phyloP scores from a whole-genome alignment of 1,140 invertebrate species.

The Heliothis subflexa region DNA sequence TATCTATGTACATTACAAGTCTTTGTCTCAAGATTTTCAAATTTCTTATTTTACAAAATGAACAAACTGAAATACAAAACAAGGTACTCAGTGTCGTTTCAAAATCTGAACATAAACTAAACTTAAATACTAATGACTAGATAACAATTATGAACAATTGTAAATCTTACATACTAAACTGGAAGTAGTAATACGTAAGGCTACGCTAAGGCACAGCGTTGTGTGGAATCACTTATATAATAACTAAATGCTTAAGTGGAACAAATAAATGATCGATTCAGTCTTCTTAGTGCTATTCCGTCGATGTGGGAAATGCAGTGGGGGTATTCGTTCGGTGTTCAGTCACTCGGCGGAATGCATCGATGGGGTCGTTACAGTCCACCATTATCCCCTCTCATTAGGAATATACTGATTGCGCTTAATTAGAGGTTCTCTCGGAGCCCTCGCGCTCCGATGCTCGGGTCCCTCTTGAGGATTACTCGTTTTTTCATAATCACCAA shows the following conservation, averaged over 20 bases:
- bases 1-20: constrained; percentile 77
- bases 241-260: constrained; percentile 80
- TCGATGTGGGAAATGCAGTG: constrained; percentile 76
- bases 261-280: constrained; percentile 76
- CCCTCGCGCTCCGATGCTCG: constrained; percentile 75
- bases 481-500: constrained; percentile 82
- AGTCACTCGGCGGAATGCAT: constrained; percentile 79
- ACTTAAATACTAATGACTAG: constrained; percentile 81
- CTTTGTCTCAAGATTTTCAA: constrained; percentile 76
- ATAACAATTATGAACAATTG: constrained; percentile 76
- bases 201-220: constrained; percentile 81
- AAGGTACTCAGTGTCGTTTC: constrained; percentile 47
- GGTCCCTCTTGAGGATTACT: constrained; percentile 77
- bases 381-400: constrained; percentile 85
- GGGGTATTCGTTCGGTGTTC: constrained; percentile 72
- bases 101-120: constrained; percentile 60
- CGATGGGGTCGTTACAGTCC: constrained; percentile 82
- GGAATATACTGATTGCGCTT: constrained; percentile 86
- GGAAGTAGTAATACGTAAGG: constrained; percentile 74
- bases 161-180: constrained; percentile 66
- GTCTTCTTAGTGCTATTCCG: constrained; percentile 80
- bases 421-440: constrained; percentile 82
- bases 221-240: constrained; percentile 71
- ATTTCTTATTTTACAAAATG: constrained; percentile 53
- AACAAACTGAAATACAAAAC: constrained; percentile 22